Base-by-base conservation (phyloP, 2,888 invertebrate genomes). In the Prosapia bicincta region DNA sequence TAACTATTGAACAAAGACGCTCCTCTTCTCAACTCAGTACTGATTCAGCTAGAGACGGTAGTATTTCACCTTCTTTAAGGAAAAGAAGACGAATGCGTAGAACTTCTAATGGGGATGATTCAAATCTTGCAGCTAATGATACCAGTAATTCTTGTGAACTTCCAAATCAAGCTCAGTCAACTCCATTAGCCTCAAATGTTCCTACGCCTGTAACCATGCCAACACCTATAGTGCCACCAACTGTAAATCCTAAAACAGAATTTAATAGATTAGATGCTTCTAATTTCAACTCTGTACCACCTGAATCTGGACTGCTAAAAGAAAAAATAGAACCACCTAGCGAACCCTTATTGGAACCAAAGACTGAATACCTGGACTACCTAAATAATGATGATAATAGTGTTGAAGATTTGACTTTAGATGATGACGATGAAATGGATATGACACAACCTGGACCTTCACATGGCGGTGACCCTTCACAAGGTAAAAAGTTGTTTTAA, bases 391-490 rank as follows among this genome's bases (percentile, higher is more conserved):
- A n/a, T n/a, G 91, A 91, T 82, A 92, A 92, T 83, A 91, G 91
- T 82, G 93, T 94, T 82, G 95, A 95, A 86, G 94, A 95, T 85
- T 90, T 95, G 85, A 94, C 94, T 80, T 86, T 93, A 78, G 93
- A 83, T 66, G 82, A 83, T 72, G 82, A 93, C 82, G 93, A 95
- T 84, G 94, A 95, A 79, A 76, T 76, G 76, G 76, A 76, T 28
- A 90, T 93, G 85, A 92, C 91, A 85, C 89, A 89, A 85, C 91
- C 92, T 82, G 92, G 92, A 84, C 91, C 92, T 82, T 87, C 86
- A 73, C 83, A 84, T 68, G 85, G 85, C 78, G 86, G 85, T 78
- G 86, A 86, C 76, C 28, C 69, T 24, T 90, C 90, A 83, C 90
- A 91, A 88, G 90, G 91, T 91, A 83, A 38, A 28, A 6, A 28